These are phyloP conservation scores for Xanthia togata DNA, from an alignment of 2,888 invertebrate genomes.

Conservation along the genomic window DNA sequence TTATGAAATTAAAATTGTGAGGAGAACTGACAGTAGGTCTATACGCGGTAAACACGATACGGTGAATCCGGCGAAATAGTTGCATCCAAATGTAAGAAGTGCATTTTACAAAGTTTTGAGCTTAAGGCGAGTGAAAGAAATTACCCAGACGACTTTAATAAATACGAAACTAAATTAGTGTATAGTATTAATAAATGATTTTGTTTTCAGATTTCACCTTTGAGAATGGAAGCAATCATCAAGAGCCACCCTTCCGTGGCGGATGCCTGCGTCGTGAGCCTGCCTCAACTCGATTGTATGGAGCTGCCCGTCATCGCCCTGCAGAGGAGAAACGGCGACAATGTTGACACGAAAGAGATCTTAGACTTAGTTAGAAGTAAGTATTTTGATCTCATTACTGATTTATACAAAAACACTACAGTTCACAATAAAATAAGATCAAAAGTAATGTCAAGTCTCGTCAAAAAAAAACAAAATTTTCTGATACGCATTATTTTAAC, in stretches of 20 bases:
- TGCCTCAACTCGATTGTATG: slow-evolving; percentile 68
- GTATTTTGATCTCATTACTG: slow-evolving; percentile 24
- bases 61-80: too few species aligned
- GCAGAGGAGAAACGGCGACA: slow-evolving; percentile 64
- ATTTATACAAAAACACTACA: background rate
- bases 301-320: slow-evolving; percentile 75
- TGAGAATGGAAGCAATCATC: slow-evolving; percentile 74
- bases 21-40: too few species aligned
- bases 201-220: slow-evolving; percentile 71
- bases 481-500: slow-evolving; percentile 1
- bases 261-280: slow-evolving; percentile 73
- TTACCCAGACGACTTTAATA: background rate
- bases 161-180: background rate
- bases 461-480: background rate
- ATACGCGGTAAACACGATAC: too few species aligned
- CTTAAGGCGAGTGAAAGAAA: background rate
- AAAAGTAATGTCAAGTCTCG: too few species aligned
- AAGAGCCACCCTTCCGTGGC: slow-evolving; percentile 71
- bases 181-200: slow-evolving; percentile 1
- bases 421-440: background rate
- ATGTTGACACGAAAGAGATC: slow-evolving; percentile 72
- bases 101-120: background rate
- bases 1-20: too few species aligned
- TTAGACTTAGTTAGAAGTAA: slow-evolving; percentile 74
- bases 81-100: slow-evolving; percentile 3